These are phyloP conservation scores for Caenorhabditis elegans DNA, from an alignment of 1,140 invertebrate genomes.

Conservation along the genomic window WBcel235 BX284606.5:7546501-7547000, in stretches of 20 bases:
- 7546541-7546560: background rate
- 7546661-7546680: background rate
- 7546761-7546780: slow-evolving; percentile 23
- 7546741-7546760: slow-evolving; percentile 16
- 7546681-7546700: background rate
- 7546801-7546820: slow-evolving; percentile 18
- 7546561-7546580: background rate
- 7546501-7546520: slow-evolving; percentile 9
- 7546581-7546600: background rate
- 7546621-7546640: slow-evolving; percentile 17
- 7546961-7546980: background rate
- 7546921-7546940: background rate
- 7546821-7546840: slow-evolving; percentile 23
- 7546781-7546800: slow-evolving; percentile 21
- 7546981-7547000: slow-evolving; percentile 22
- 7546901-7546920: background rate
- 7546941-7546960: background rate
- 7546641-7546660: slow-evolving; percentile 17
- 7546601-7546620: background rate
- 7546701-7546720: background rate
- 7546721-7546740: background rate
- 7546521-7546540: background rate
- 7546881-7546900: slow-evolving; percentile 27
- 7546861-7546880: slow-evolving; percentile 25
- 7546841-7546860: slow-evolving; percentile 33